Evolutionary conservation across 2,797 vertebrate species (phyloP).

Genomic region (Rhyacichthys aspro): DNA sequence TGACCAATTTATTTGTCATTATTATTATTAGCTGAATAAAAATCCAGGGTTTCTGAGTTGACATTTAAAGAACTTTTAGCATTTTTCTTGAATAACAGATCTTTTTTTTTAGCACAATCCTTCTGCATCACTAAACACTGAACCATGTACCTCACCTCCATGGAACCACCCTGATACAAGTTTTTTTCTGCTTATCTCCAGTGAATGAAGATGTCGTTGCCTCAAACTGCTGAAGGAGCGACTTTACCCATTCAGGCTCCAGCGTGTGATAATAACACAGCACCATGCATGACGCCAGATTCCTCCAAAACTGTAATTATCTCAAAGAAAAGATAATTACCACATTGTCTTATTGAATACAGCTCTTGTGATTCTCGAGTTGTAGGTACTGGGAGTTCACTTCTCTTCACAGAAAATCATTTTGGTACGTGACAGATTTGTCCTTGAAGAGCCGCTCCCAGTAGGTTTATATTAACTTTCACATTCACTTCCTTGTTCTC

Average conservation of each 20-base stretch:
- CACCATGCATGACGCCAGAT: slow-evolving; percentile 47
- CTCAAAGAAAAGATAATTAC: slow-evolving; percentile 62
- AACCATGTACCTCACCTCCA: slow-evolving; percentile 25
- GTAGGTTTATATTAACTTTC: slow-evolving; percentile 62
- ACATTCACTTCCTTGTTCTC: slow-evolving; percentile 49
- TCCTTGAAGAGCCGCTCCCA: slow-evolving; percentile 44
- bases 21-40: too few relatives aligned
- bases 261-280: slow-evolving; percentile 58
- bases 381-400: slow-evolving; percentile 17
- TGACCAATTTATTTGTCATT: too few relatives aligned
- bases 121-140: slow-evolving; percentile 37
- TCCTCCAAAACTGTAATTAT: slow-evolving; percentile 74
- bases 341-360: slow-evolving; percentile 48
- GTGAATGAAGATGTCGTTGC: slow-evolving; percentile 55
- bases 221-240: slow-evolving; percentile 64
- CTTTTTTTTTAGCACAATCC: too few relatives aligned
- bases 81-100: too few relatives aligned
- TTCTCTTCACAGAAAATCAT: slow-evolving; percentile 16
- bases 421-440: slow-evolving; percentile 46
- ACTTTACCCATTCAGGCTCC: slow-evolving; percentile 56
- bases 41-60: too few relatives aligned
- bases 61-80: too few relatives aligned
- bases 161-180: slow-evolving; percentile 27
- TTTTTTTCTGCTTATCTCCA: slow-evolving; percentile 59
- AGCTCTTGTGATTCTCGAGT: slow-evolving; percentile 15